phyloP scores from a whole-genome alignment of 2,113 vertebrate genomes.

The Gymnarchus niloticus region DNA sequence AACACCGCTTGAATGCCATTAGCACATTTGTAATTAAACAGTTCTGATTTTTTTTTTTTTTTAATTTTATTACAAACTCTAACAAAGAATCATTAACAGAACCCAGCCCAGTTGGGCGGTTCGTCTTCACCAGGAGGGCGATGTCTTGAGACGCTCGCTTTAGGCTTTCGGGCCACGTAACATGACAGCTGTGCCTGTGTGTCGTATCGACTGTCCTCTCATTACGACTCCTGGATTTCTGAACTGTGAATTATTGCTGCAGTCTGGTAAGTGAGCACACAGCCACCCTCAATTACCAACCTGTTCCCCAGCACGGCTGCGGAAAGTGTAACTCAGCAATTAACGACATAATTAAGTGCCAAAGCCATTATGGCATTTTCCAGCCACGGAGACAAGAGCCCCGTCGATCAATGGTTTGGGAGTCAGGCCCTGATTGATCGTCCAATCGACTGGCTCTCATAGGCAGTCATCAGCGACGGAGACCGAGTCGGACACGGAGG shows the following conservation, averaged over 20 bases:
- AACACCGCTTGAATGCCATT: neutral
- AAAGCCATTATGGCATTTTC: slow-evolving; percentile 61
- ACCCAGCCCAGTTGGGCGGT: neutral
- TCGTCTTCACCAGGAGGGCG: neutral
- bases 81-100: neutral
- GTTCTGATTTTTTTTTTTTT: neutral
- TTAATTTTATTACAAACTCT: neutral
- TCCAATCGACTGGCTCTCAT: slow-evolving; percentile 61
- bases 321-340: slow-evolving; percentile 60
- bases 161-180: neutral
- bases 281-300: slow-evolving; percentile 38
- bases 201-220: neutral
- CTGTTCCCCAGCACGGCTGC: slow-evolving; percentile 44
- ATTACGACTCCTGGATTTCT: neutral
- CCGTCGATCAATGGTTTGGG: slow-evolving; percentile 52
- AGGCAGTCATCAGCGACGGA: slow-evolving; percentile 61
- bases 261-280: slow-evolving; percentile 18
- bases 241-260: slow-evolving; percentile 22
- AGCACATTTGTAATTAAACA: neutral
- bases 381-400: slow-evolving; percentile 67
- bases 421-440: slow-evolving; percentile 63
- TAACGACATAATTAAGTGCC: slow-evolving; percentile 66
- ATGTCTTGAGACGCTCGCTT: neutral
- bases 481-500: neutral
- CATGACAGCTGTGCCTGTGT: neutral